phyloP scores from a whole-genome alignment of 2,888 invertebrate species.

The Timema cristinae region DNA sequence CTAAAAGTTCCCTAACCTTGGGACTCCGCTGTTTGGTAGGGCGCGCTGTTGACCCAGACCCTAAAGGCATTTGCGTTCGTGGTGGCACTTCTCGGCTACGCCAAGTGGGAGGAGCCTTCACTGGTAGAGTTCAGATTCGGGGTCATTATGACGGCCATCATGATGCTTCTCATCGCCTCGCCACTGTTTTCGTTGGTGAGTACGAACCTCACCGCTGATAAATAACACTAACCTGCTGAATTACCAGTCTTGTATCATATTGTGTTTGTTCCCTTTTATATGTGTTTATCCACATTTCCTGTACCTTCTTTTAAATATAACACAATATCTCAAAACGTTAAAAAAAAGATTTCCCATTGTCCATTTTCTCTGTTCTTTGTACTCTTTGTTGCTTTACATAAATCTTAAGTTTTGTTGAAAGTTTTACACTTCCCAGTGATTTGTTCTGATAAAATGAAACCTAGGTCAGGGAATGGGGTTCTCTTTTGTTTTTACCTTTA shows the following conservation, averaged over 20 bases:
- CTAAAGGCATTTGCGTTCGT: constrained; percentile 55
- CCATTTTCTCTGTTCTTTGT: no score
- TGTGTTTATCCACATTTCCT: background rate
- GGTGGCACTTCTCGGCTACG: constrained; percentile 59
- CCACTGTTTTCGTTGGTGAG: constrained; percentile 68
- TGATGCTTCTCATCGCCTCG: constrained; percentile 63
- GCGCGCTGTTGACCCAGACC: constrained; percentile 37
- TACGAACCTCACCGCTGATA: constrained; percentile 27
- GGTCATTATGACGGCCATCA: constrained; percentile 61
- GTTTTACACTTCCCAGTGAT: no score
- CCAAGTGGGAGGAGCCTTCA: constrained; percentile 60
- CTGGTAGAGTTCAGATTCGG: constrained; percentile 67
- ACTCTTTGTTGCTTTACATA: background rate
- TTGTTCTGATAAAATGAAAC: no score
- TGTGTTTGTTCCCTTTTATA: background rate
- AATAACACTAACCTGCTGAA: background rate
- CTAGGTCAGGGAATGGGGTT: no score
- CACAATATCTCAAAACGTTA: no score
- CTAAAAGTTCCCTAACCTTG: no score
- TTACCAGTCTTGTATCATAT: background rate
- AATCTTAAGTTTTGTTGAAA: no score
- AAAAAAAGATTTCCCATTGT: no score
- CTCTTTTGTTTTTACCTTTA: no score
- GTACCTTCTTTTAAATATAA: no score
- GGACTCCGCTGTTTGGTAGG: background rate